Percentiles rank a stretch among this genome's conserved stretches.
phyloP scores from a whole-genome alignment of 2,113 vertebrate species.

The Microcebus ravelobensis region DNA sequence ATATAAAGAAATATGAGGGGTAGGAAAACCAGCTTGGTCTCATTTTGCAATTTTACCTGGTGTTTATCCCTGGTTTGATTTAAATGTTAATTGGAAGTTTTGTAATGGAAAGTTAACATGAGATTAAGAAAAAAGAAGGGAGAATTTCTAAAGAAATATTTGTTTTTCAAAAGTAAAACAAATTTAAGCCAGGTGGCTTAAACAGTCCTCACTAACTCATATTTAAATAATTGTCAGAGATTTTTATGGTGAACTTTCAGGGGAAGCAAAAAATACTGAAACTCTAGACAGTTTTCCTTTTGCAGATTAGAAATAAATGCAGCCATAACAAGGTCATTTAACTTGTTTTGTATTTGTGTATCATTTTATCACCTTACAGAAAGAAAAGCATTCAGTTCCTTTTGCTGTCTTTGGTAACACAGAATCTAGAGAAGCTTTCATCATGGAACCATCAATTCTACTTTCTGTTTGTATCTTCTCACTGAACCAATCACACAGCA shows the following conservation, averaged over 20 bases:
- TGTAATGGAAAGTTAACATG: neutral
- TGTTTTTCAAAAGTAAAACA: conserved; percentile 7
- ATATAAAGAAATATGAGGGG: neutral
- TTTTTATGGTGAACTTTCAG: neutral
- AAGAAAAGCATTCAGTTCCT: neutral
- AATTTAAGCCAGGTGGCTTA: neutral
- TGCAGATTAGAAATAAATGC: neutral
- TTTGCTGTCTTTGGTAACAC: neutral
- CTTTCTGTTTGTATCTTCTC: neutral
- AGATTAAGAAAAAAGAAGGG: neutral
- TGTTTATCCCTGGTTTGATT: neutral
- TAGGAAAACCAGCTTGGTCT: neutral
- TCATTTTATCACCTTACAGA: neutral
- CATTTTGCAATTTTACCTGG: neutral
- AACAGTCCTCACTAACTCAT: neutral
- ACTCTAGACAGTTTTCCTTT: neutral
- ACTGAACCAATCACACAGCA: neutral
- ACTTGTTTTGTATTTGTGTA: neutral
- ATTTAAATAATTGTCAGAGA: neutral
- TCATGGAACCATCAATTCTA: neutral
- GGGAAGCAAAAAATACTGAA: neutral
- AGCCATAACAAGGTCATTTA: neutral
- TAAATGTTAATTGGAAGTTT: neutral
- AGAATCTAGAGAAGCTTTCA: neutral
- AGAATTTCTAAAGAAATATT: neutral